phyloP scores from a whole-genome alignment of 1,140 invertebrate species.

The Temnothorax curvispinosus region DNA sequence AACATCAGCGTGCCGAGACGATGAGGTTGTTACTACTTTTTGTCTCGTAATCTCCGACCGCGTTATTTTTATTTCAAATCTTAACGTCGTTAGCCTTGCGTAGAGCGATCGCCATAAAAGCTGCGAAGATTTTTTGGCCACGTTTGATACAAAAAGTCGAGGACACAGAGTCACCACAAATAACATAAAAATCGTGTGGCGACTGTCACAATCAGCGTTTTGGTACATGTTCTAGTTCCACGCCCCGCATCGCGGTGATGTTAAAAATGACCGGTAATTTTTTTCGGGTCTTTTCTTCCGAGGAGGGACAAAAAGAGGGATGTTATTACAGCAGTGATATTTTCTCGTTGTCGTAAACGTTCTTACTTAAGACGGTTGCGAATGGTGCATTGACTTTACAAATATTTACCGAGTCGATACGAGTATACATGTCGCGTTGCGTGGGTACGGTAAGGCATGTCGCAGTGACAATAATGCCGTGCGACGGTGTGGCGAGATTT shows the following conservation, averaged over 20 bases:
- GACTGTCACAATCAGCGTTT: background rate
- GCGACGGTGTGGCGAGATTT: conserved; percentile 7
- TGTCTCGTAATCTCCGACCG: conserved; percentile 9
- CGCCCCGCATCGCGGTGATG: background rate
- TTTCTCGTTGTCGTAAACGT: conserved; percentile 2
- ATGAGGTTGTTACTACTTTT: background rate
- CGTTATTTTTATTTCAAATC: conserved; percentile 32
- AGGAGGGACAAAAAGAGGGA: background rate
- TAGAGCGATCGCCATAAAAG: background rate
- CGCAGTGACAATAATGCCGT: conserved; percentile 4
- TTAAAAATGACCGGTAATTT: conserved; percentile 6
- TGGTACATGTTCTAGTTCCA: background rate
- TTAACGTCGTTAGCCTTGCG: background rate
- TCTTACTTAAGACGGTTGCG: background rate
- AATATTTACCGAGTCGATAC: conserved; percentile 30
- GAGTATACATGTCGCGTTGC: background rate
- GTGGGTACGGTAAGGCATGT: background rate
- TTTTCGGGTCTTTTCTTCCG: background rate
- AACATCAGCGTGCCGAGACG: conserved; percentile 23
- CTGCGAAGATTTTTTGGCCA: background rate
- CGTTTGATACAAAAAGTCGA: background rate
- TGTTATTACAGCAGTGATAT: conserved; percentile 14
- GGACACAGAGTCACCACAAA: background rate
- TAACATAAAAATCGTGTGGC: background rate
- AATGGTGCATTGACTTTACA: conserved; percentile 32